phyloP scores from a whole-genome alignment of 1,140 invertebrate species.

The Heliconius melpomene region DNA sequence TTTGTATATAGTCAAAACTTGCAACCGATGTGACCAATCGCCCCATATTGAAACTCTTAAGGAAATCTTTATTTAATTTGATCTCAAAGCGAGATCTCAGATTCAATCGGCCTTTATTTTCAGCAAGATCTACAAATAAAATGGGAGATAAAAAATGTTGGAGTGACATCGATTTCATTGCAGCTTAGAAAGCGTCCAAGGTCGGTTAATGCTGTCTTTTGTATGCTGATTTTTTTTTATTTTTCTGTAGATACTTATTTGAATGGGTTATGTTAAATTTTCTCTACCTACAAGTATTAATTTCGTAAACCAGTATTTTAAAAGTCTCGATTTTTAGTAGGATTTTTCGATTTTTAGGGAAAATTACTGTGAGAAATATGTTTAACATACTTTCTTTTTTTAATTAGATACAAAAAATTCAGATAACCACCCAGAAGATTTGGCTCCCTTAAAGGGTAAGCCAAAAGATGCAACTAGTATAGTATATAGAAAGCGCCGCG shows the following conservation, averaged over 20 bases:
- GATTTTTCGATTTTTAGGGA: too few relatives aligned
- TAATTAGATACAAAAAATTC: too few relatives aligned
- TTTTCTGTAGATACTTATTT: neutral
- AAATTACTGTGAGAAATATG: too few relatives aligned
- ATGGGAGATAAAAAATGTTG: conserved; percentile 2
- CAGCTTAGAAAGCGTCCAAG: conserved; percentile 11
- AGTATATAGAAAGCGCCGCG: too few relatives aligned
- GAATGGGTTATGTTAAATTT: neutral
- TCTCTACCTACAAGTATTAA: neutral
- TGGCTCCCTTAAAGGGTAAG: too few relatives aligned
- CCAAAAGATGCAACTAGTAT: too few relatives aligned
- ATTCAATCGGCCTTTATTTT: conserved; percentile 7
- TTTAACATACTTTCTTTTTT: too few relatives aligned
- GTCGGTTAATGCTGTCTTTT: conserved; percentile 2
- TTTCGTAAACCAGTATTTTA: neutral
- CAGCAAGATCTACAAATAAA: conserved; percentile 12
- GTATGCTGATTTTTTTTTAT: neutral
- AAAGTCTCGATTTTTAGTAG: too few relatives aligned
- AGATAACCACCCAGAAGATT: too few relatives aligned
- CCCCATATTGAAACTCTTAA: neutral
- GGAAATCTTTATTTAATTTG: conserved; percentile 20
- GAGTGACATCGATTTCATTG: conserved; percentile 14
- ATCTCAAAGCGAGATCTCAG: conserved; percentile 10
- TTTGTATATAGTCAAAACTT: neutral
- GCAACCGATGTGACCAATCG: neutral